Evolutionary conservation across 2,888 invertebrate genomes (phyloP), one percentile per base, ranked within the genome.

Genomic region (Hyposoter dolosus): DNA sequence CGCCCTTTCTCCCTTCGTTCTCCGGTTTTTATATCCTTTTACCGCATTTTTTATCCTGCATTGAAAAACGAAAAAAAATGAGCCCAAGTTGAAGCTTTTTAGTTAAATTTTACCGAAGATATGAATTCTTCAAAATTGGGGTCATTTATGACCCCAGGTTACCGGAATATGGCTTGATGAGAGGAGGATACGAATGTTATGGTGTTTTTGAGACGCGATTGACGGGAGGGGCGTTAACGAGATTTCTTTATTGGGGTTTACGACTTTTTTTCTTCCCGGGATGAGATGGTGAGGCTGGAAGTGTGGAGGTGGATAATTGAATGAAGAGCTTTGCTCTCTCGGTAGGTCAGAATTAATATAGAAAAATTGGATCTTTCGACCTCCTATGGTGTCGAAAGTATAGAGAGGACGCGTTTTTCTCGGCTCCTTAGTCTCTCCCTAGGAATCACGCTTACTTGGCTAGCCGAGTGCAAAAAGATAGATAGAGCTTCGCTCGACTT

Each of bases 371-470:
- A 83, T 86, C 77, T 83, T 76, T 75, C 56, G 66, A 71, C 53
- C 76, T 76, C 85, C 85, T 50, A 80, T 40, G 28, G 85, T 40
- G 85, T 77, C 50, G 71, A 28, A 75, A 28, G 3, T 28, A 50
- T 43, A 1, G 3, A 45, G 66, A 85, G 76, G 72, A 85, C 82
- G 28, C 19, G 66, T 85, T 75, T 79, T 85, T 75, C 79, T 83
- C 80, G 79, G 79, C 85, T 83, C 80, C 72, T 85, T 85, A 85
- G 83, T 85, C 83, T 83, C 85, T 40, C 72, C 40, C 74, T 85
- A 79, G 85, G 85, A 85, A 85, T 85, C 83, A 83, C 85, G 85
- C 75, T 85, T 85, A 80, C 85, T 85, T 85, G 83, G 80, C 71
- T 79, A 68, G 66, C 71, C 71, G 35, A 76, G 79, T 63, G 28